Percentiles rank a stretch among this genome's conserved stretches.
Evolutionary conservation across 1,140 invertebrate species (phyloP).

Genomic region (Cydia pomonella): DNA sequence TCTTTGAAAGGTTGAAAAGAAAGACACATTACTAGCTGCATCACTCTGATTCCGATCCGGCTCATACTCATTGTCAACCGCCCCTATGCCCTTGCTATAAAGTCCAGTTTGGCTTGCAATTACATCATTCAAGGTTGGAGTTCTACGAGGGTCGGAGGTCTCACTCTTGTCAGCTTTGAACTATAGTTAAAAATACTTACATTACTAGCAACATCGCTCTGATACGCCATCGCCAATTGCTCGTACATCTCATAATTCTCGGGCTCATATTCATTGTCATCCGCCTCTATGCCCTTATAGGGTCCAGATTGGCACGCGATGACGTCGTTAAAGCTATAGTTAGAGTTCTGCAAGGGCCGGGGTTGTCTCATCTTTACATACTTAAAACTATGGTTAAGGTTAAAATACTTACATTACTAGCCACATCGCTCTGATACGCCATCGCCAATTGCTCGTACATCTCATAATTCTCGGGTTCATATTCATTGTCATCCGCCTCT

Average conservation of each 20-base stretch:
- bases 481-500: slow-evolving; percentile 50
- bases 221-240: slow-evolving; percentile 69
- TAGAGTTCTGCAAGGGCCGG: slow-evolving; percentile 64
- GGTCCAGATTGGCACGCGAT: slow-evolving; percentile 52
- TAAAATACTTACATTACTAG: slow-evolving; percentile 56
- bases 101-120: too few species aligned
- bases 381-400: neutral
- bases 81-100: too few species aligned
- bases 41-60: too few species aligned
- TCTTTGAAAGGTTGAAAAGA: too few species aligned
- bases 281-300: slow-evolving; percentile 45
- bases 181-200: slow-evolving; percentile 44
- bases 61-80: too few species aligned
- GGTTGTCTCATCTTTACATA: slow-evolving; percentile 66
- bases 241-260: slow-evolving; percentile 71
- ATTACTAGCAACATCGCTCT: slow-evolving; percentile 65
- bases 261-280: slow-evolving; percentile 53
- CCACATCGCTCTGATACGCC: slow-evolving; percentile 70
- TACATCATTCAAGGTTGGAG: too few species aligned
- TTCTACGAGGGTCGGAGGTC: too few species aligned
- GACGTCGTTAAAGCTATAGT: slow-evolving; percentile 68
- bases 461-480: slow-evolving; percentile 61
- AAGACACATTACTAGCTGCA: too few species aligned
- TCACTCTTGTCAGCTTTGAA: too few species aligned
- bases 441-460: slow-evolving; percentile 71